A percentile compares a stretch with the other conserved stretches of the same genome.
These are phyloP conservation scores for Saccostrea echinata DNA, from an alignment of 1,140 invertebrate species.

Conservation along the genomic window DNA sequence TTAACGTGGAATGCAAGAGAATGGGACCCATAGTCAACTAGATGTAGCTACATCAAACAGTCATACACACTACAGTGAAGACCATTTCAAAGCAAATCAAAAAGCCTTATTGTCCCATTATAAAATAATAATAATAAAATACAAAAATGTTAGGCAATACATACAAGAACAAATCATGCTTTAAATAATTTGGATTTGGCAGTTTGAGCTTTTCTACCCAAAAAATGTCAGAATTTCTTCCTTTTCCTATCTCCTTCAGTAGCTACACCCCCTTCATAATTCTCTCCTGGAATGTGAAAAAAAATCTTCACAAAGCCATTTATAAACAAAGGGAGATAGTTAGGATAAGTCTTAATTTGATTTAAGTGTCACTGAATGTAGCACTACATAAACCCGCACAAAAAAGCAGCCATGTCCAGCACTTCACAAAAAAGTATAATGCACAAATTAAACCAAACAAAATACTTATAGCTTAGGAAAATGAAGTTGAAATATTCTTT, in stretches of 20 bases:
- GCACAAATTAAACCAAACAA: not conserved
- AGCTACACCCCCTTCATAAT: not conserved
- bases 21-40: conserved; percentile 21
- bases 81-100: not conserved
- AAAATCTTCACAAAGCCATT: conserved; percentile 27
- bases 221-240: not conserved
- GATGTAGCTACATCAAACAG: conserved; percentile 1
- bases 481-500: not conserved
- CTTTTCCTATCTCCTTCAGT: not conserved
- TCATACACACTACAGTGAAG: not conserved
- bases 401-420: conserved; percentile 24
- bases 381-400: not conserved
- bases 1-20: conserved; percentile 27
- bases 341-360: not conserved
- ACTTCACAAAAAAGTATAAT: not conserved
- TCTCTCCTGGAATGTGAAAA: conserved; percentile 1
- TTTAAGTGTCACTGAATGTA: conserved; percentile 1
- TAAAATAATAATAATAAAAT: conserved; percentile 10
- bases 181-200: not conserved
- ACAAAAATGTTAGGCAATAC: not conserved
- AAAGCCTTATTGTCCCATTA: not conserved
- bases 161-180: not conserved
- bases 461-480: not conserved
- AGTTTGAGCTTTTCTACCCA: not conserved
- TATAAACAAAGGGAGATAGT: not conserved